Conservation (phyloP, 1,140 invertebrate genomes). For the Drosophila nannoptera region DNA sequence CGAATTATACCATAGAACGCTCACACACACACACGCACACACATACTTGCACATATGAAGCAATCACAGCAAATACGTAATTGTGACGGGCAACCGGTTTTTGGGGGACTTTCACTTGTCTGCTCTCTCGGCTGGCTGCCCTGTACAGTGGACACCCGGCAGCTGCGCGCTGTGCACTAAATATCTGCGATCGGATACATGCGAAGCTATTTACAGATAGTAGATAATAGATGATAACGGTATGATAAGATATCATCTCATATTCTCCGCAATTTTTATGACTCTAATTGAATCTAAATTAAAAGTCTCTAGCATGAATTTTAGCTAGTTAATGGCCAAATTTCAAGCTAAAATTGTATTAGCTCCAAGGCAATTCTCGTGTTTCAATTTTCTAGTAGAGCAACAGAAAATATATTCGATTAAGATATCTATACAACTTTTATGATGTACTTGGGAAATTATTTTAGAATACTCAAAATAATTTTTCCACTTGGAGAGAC, state of each 20-base stretch:
- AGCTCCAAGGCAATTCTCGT: no score
- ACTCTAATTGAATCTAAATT: background rate
- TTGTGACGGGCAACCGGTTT: constrained; percentile 44
- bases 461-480: no score
- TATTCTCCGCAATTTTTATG: background rate
- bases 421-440: no score
- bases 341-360: no score
- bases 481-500: no score
- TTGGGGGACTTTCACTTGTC: constrained; percentile 42
- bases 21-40: constrained; percentile 7
- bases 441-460: no score
- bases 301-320: no score
- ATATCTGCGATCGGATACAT: background rate
- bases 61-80: constrained; percentile 62
- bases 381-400: no score
- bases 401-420: no score
- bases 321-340: no score
- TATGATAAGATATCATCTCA: constrained; percentile 11
- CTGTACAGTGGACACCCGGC: background rate
- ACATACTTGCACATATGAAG: background rate
- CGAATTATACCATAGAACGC: constrained; percentile 45
- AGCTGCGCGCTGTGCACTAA: constrained; percentile 7
- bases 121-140: constrained; percentile 9
- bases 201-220: constrained; percentile 19
- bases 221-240: constrained; percentile 28